A percentile compares a stretch with the other conserved stretches of the same genome.
Evolutionary conservation across 2,797 vertebrate genomes (phyloP).

Genomic region (Intellagama lesueurii): DNA sequence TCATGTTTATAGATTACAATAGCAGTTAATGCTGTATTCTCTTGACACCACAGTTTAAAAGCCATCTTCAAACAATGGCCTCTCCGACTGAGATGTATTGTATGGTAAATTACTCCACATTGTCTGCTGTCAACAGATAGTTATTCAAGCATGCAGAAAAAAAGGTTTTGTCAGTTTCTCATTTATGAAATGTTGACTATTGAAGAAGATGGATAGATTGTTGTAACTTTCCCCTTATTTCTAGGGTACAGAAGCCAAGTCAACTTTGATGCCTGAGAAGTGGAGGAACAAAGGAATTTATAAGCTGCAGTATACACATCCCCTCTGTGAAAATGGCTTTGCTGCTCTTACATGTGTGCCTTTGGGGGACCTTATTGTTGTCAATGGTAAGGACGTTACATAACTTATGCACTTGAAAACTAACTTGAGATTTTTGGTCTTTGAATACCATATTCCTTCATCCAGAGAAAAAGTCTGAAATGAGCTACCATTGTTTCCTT

Average conservation of each 20-base stretch:
- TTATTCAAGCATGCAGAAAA: background rate
- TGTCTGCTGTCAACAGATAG: background rate
- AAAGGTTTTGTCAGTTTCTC: background rate
- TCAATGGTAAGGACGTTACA: slow-evolving; percentile 83
- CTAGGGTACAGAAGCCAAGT: slow-evolving; percentile 81
- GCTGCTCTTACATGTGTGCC: slow-evolving; percentile 84
- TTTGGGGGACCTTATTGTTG: slow-evolving; percentile 85
- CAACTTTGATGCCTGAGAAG: slow-evolving; percentile 85
- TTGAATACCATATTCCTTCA: background rate
- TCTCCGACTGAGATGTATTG: background rate
- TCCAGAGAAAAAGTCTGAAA: background rate
- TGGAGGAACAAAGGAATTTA: slow-evolving; percentile 87
- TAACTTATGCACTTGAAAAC: background rate
- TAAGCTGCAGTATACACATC: slow-evolving; percentile 88
- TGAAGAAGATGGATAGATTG: background rate
- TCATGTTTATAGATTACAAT: too few species aligned
- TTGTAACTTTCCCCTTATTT: slow-evolving; percentile 19
- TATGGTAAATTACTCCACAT: background rate
- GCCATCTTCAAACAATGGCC: background rate
- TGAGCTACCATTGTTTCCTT: background rate
- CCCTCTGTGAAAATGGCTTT: slow-evolving; percentile 84
- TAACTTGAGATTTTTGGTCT: background rate
- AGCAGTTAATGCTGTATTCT: background rate
- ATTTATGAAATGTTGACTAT: background rate
- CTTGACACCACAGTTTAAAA: background rate